Evolutionary conservation across 2,113 vertebrate genomes (phyloP).

Genomic region (Ondatra zibethicus): DNA sequence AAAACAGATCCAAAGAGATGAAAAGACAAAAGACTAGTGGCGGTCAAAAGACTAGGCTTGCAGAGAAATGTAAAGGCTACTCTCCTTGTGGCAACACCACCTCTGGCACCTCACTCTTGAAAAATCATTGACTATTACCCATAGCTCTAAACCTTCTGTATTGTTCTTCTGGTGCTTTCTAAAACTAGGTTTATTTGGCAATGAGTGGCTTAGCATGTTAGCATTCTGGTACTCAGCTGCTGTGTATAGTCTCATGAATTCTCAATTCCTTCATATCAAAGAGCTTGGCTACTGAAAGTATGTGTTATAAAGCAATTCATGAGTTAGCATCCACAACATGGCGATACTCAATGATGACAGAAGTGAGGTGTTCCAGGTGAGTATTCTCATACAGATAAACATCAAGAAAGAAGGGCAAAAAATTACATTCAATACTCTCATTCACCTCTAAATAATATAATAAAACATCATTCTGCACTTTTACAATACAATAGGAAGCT

Average conservation of each 20-base stretch:
- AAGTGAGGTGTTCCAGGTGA: fast-evolving
- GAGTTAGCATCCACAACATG: neutral
- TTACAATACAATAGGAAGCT: neutral
- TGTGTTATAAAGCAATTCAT: neutral
- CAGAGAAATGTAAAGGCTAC: neutral
- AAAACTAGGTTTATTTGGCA: neutral
- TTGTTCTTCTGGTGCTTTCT: neutral
- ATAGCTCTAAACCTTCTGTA: no score
- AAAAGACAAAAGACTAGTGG: neutral
- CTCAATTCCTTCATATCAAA: neutral
- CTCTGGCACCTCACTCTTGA: neutral
- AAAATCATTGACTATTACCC: neutral
- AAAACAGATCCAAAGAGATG: neutral
- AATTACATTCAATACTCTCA: neutral
- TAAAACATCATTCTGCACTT: neutral
- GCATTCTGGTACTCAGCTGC: neutral
- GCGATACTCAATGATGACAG: fast-evolving
- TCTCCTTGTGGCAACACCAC: neutral
- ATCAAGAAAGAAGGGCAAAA: neutral
- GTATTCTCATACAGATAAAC: neutral
- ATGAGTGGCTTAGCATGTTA: neutral
- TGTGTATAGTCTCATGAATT: neutral
- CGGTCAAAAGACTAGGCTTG: fast-evolving
- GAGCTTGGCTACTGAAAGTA: neutral
- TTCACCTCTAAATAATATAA: neutral